Evolutionary conservation across 2,797 vertebrate species (phyloP).

Genomic region (Mormyrops boulengeri): DNA sequence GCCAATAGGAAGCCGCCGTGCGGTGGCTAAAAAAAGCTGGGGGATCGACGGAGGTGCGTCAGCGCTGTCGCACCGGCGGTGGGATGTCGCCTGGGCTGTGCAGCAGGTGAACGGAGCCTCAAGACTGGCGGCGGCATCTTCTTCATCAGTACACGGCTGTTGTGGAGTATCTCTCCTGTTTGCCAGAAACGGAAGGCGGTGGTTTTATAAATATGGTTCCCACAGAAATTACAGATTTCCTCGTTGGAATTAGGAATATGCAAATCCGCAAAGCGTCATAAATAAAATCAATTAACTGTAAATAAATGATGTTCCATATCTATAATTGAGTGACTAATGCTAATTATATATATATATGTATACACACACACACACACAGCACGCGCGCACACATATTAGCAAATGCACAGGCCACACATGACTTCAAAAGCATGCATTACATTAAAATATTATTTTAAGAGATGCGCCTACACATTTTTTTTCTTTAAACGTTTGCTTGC

Average conservation of each 20-base stretch:
- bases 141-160: not conserved
- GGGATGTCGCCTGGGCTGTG: conserved; percentile 24
- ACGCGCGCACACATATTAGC: not conserved
- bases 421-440: not conserved
- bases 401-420: not conserved
- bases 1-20: conserved; percentile 30
- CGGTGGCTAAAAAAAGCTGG: conserved; percentile 28
- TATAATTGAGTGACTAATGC: not conserved
- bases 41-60: conserved; percentile 29
- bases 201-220: not conserved
- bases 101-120: conserved; percentile 7
- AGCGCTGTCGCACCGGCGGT: conserved; percentile 29
- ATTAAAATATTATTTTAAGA: not conserved
- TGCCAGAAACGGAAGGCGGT: not conserved
- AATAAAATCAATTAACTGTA: not conserved
- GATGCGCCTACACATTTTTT: not conserved
- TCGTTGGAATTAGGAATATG: not conserved
- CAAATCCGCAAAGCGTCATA: not conserved
- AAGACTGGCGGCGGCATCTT: not conserved
- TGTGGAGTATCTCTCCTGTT: not conserved
- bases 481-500: not conserved
- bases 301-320: not conserved
- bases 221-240: not conserved
- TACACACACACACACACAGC: not conserved
- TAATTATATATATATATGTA: not conserved